phyloP scores from a whole-genome alignment of 2,797 vertebrate genomes.

The Dryobates pubescens region DNA sequence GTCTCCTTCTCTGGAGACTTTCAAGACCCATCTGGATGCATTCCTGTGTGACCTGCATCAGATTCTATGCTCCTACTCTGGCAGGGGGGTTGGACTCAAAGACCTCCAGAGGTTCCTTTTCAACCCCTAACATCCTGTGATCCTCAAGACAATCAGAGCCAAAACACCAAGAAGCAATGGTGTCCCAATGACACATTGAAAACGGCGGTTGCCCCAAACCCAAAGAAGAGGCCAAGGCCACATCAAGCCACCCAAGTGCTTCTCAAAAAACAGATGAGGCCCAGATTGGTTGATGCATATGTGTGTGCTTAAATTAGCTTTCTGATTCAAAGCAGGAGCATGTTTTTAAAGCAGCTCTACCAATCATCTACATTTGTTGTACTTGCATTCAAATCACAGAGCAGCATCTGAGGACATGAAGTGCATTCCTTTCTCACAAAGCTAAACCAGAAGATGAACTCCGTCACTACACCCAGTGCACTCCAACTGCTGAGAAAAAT shows the following conservation, averaged over 20 bases:
- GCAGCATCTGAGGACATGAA: background rate
- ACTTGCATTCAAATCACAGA: background rate
- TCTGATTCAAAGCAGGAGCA: background rate
- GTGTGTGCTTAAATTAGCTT: background rate
- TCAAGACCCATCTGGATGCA: too few relatives aligned
- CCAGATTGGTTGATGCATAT: background rate
- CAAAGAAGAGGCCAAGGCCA: background rate
- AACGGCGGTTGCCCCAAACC: accelerated
- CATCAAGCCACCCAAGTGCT: background rate
- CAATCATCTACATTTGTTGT: background rate
- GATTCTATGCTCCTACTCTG: too few relatives aligned
- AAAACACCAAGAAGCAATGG: accelerated
- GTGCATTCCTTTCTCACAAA: background rate
- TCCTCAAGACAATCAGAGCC: accelerated
- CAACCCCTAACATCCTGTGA: too few relatives aligned
- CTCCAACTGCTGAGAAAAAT: background rate
- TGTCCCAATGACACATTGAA: accelerated
- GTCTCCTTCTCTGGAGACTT: too few relatives aligned
- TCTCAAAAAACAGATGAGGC: background rate
- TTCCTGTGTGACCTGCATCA: too few relatives aligned
- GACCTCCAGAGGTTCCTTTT: too few relatives aligned
- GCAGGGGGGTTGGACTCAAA: too few relatives aligned
- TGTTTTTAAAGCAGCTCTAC: background rate
- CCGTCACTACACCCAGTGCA: background rate
- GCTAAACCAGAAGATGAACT: background rate